phyloP scores from a whole-genome alignment of 2,888 invertebrate species.

The Ommatoiulus sabulosus region DNA sequence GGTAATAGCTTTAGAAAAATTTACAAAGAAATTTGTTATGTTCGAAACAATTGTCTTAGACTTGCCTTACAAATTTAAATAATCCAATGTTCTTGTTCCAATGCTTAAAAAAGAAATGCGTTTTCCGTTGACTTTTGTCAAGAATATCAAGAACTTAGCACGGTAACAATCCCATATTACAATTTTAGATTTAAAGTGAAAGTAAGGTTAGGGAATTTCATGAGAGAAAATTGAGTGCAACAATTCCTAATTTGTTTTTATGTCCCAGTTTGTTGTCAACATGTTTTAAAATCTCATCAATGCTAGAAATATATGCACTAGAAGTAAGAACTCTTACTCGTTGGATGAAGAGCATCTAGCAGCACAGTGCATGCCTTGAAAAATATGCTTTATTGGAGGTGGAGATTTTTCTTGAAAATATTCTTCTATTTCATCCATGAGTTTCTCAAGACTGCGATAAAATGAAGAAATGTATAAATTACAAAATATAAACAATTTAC shows the following conservation, averaged over 20 bases:
- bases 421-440: slow-evolving; percentile 52
- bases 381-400: background rate
- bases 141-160: no score
- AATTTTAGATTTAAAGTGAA: no score
- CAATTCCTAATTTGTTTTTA: no score
- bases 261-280: background rate
- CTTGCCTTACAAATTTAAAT: no score
- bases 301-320: background rate
- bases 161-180: no score
- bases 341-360: slow-evolving; percentile 58
- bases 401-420: slow-evolving; percentile 23
- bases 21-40: no score
- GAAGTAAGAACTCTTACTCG: slow-evolving; percentile 41
- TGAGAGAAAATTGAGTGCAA: no score
- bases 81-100: no score
- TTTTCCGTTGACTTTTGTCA: no score
- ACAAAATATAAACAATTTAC: background rate
- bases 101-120: no score
- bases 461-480: background rate
- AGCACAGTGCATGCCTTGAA: slow-evolving; percentile 57
- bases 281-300: slow-evolving; percentile 59
- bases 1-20: slow-evolving; percentile 63
- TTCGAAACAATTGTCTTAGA: no score
- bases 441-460: slow-evolving; percentile 25
- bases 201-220: no score